Percentiles rank a stretch among this genome's conserved stretches.
Evolutionary conservation across 2,113 vertebrate genomes (phyloP).

Genomic region (Gnathonemus longibarbis): DNA sequence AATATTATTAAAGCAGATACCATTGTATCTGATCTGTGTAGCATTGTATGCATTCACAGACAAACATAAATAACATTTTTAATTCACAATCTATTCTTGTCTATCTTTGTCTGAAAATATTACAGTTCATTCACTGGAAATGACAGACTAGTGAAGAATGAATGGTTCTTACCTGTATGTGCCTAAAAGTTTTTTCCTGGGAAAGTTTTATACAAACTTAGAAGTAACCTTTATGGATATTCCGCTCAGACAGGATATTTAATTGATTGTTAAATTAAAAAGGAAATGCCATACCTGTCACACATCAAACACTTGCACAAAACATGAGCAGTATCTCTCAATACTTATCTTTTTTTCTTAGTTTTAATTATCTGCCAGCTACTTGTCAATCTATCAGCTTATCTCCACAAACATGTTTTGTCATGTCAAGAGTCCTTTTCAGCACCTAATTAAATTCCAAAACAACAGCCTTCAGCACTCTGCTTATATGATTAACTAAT

Average conservation of each 20-base stretch:
- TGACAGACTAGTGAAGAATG: not conserved
- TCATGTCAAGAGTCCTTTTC: not conserved
- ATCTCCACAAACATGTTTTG: conserved; percentile 8
- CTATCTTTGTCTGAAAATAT: not conserved
- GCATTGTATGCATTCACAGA: not conserved
- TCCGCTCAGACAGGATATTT: not conserved
- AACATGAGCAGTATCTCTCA: not conserved
- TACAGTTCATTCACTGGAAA: not conserved
- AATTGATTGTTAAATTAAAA: not conserved
- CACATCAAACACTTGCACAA: not conserved
- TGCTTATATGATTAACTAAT: not conserved
- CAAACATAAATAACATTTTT: not conserved
- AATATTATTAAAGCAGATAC: not conserved
- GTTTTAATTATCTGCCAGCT: conserved; percentile 12
- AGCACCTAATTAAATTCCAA: not conserved
- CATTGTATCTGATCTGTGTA: not conserved
- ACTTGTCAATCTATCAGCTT: conserved; percentile 9
- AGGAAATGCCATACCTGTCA: not conserved
- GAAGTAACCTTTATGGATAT: not conserved
- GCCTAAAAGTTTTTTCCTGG: not conserved
- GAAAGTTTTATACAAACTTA: not conserved
- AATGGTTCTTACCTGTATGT: not conserved
- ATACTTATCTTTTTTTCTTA: conserved; percentile 8
- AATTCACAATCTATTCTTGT: conserved; percentile 1
- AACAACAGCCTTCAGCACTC: not conserved